phyloP scores from a whole-genome alignment of 1,140 invertebrate species.

The Tetraneura akinire region DNA sequence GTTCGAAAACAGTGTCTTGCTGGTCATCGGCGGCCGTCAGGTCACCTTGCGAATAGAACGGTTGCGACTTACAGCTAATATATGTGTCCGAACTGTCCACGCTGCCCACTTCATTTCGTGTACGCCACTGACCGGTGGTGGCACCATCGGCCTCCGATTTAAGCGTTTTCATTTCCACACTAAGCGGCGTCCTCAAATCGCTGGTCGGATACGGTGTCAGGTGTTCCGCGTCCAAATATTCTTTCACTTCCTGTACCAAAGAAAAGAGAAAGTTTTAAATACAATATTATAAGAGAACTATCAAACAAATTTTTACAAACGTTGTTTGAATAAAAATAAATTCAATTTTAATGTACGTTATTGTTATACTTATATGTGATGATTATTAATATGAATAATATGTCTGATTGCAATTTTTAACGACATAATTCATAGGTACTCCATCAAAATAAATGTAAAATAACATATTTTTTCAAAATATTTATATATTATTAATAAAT shows the following conservation, averaged over 20 bases:
- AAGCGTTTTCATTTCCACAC: constrained; percentile 75
- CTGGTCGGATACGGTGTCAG: constrained; percentile 80
- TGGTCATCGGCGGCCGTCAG: constrained; percentile 41
- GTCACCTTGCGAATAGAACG: constrained; percentile 73
- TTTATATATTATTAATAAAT: too few species aligned
- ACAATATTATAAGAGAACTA: too few species aligned
- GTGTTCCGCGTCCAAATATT: constrained; percentile 82
- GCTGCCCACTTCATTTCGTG: constrained; percentile 67
- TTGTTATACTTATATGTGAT: too few species aligned
- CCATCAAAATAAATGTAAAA: too few species aligned
- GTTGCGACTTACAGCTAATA: constrained; percentile 93
- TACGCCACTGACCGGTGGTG: constrained; percentile 59
- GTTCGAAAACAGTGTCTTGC: constrained; percentile 66
- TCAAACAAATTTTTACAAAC: too few species aligned
- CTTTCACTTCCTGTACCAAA: constrained; percentile 76
- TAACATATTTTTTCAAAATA: too few species aligned
- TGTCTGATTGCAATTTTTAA: too few species aligned
- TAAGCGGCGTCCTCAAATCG: constrained; percentile 76
- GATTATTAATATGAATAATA: too few species aligned
- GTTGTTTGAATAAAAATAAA: too few species aligned
- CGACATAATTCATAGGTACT: too few species aligned
- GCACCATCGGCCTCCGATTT: constrained; percentile 60
- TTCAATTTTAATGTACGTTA: too few species aligned
- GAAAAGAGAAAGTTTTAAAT: too few species aligned
- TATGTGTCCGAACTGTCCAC: constrained; percentile 89